Base-by-base conservation (phyloP, 2,888 invertebrate species). In the Schizaphis graminum region DNA sequence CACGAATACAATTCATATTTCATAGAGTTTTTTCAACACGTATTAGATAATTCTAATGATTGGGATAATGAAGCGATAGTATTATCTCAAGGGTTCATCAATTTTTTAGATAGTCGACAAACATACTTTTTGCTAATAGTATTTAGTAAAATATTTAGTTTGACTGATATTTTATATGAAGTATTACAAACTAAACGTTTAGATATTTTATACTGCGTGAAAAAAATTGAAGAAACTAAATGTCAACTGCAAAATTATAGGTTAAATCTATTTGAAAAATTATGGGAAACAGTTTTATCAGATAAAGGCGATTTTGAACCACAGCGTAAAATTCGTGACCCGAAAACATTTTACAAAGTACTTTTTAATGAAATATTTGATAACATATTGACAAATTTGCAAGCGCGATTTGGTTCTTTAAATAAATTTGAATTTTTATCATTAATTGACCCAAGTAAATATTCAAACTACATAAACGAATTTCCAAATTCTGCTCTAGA, bases 341-440 rank as follows among this genome's bases (percentile, higher is more conserved):
- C 85, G 26, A 86, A 86, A 86, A 86, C 57, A 35, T 84, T 84
- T 84, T 35, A 84, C 84, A 84, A 84, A 84, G 84, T 84, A 84
- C 84, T 84, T 87, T 87, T 87, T 87, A 87, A 87, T 87, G 86
- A 87, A 87, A 87, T 87, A 87, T 87, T 87, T 41, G 86, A 87
- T 87, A 87, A 87, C 86, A 47, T 87, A 87, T 87, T 87, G 28
- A 87, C 86, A 87, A 87, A 89, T 89, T 89, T 89, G 56, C 89
- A 89, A 89, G 56, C 56, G 41, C 89, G 89, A 57, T 89, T 57
- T 89, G 41, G 41, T 89, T 89, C 26, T 89, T 56, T 88, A 88
- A 88, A 88, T 88, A 53, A 88, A 88, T 88, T 88, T 35, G 88
- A 28, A 88, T 53, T 88, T 88, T 49, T 88, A 88, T 88, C 49